Conservation (phyloP, 1,140 invertebrate genomes). For the Rhizoglyphus robini region DNA sequence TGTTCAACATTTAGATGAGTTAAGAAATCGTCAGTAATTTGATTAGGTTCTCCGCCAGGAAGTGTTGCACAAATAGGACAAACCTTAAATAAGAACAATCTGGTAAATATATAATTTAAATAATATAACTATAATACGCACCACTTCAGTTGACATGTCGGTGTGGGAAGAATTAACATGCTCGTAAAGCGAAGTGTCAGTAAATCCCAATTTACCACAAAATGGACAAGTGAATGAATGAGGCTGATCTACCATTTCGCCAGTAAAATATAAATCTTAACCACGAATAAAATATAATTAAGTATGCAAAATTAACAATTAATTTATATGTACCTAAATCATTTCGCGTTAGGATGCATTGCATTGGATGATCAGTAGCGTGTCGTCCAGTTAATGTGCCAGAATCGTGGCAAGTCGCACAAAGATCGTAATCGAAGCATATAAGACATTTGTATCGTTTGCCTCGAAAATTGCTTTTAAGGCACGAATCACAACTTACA, state of each 20-base stretch:
- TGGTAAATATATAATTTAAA: not conserved
- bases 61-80: conserved; percentile 91
- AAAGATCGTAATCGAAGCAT: conserved; percentile 97
- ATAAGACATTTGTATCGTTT: conserved; percentile 95
- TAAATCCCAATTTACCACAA: conserved; percentile 89
- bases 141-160: conserved; percentile 71
- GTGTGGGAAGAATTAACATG: conserved; percentile 78
- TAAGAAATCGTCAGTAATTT: conserved; percentile 93
- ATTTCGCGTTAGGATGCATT: conserved; percentile 90
- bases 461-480: conserved; percentile 93
- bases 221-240: conserved; percentile 93
- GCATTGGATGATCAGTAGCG: conserved; percentile 89
- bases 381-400: conserved; percentile 86
- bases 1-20: conserved; percentile 89
- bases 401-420: conserved; percentile 85
- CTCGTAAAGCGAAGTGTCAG: conserved; percentile 75
- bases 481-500: conserved; percentile 97
- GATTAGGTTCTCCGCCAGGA: conserved; percentile 89
- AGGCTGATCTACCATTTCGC: conserved; percentile 79
- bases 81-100: conserved; percentile 38
- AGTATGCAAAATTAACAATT: not conserved
- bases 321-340: conserved; percentile 62
- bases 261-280: conserved; percentile 84
- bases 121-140: conserved; percentile 34
- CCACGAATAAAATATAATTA: conserved; percentile 21